Base-by-base conservation (phyloP, 2,888 invertebrate species). In the Polietes domitor region DNA sequence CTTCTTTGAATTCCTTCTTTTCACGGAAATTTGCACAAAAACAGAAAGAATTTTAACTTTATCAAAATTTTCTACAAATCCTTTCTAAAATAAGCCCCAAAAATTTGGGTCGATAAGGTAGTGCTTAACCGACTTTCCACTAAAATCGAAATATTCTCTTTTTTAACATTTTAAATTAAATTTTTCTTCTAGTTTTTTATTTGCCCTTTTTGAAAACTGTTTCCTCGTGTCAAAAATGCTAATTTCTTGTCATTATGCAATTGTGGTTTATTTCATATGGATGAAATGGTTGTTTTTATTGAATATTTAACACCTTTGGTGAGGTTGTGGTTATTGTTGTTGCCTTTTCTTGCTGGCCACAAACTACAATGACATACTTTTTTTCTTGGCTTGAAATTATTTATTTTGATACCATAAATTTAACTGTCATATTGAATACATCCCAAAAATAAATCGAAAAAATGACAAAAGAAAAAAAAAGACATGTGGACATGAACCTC, bases 351-450 rank as follows among this genome's bases (percentile, higher is more conserved):
- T 6, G 24, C 55, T n/a, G 10, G 55, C 26, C 61, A 68, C 37
- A 43, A 41, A 41, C 19, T n/a, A 61, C 61, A 41, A 43, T 68
- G 68, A 68, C 41, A 68, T 68, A 68, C 43, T 68, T 68, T 68
- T 68, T 1, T 21, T 43, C 2, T 37, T 61, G 61, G 5, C 61
- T 2, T 63, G 28, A 65, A 65, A 65, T 68, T 43, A 24, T 68
- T 68, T 68, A 41, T 68, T 43, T 68, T 68, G 68, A 68, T 68
- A 68, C 24, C 68, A 68, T 68, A 41, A 68, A 68, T 68, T 55
- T 61, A 41, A 65, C 41, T 41, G 65, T 65, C 41, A 65, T 43
- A 43, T 41, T 37, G 61, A 28, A 61, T 9, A n/a, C n/a, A 61
- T 5, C 15, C 19, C 28, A 61, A 15, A 61, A 61, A 32, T 2